These are phyloP conservation scores for Biston betularia DNA, from an alignment of 2,888 invertebrate genomes.

Conservation along the genomic window DNA sequence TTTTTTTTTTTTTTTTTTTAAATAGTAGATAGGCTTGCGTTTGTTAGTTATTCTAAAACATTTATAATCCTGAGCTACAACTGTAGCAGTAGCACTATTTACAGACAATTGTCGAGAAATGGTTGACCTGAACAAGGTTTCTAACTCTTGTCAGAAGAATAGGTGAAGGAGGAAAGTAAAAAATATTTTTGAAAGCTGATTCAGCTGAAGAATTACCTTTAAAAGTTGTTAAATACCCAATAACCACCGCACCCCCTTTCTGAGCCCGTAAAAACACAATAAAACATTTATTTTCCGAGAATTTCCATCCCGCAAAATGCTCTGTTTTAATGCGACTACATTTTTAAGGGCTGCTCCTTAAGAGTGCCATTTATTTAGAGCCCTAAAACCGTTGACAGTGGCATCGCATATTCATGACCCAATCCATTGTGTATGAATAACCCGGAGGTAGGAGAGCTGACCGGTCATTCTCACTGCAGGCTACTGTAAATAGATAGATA, in stretches of 20 bases:
- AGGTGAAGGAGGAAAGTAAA: no score
- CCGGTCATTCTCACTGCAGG: conserved; percentile 8
- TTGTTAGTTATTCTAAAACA: no score
- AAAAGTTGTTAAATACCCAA: conserved; percentile 6
- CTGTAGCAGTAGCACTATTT: no score
- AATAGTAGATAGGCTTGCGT: no score
- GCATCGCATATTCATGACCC: conserved; percentile 73
- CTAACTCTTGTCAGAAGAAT: no score
- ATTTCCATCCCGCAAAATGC: conserved; percentile 28
- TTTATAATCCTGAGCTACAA: no score
- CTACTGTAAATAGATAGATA: no score
- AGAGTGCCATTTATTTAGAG: conserved; percentile 65
- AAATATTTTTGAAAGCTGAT: neutral
- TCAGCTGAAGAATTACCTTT: neutral
- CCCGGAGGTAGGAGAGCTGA: conserved; percentile 37
- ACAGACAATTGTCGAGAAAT: no score
- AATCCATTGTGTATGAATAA: conserved; percentile 67
- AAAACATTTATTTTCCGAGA: conserved; percentile 20
- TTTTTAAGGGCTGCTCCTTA: conserved; percentile 54
- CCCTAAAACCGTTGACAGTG: conserved; percentile 66
- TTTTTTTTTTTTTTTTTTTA: no score
- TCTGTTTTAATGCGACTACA: conserved; percentile 38
- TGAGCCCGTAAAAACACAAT: conserved; percentile 22
- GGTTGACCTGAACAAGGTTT: no score
- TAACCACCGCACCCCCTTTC: conserved; percentile 2